These are phyloP conservation scores for Limnothrissa miodon DNA, from an alignment of 2,113 vertebrate genomes.

Conservation along the genomic window DNA sequence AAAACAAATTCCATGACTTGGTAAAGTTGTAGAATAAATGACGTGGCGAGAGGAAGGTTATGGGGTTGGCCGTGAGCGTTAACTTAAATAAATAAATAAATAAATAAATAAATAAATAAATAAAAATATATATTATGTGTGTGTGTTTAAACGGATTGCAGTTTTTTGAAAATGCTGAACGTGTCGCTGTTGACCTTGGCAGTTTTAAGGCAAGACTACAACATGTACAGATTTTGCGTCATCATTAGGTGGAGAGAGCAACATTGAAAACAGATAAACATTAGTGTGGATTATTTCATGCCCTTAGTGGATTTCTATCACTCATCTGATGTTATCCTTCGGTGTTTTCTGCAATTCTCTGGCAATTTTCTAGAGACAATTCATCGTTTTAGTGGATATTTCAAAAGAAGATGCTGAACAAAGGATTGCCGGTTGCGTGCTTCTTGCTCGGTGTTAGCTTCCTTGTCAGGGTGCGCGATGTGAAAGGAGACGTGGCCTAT, in stretches of 20 bases:
- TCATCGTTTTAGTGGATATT: neutral
- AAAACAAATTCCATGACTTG: no score
- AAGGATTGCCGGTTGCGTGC: constrained; percentile 46
- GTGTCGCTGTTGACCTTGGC: neutral
- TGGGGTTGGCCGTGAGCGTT: no score
- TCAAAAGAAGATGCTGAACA: neutral
- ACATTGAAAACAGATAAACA: neutral
- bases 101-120: no score
- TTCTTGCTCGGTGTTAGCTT: constrained; percentile 23
- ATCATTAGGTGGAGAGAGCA: no score
- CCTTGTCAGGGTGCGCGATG: constrained; percentile 20
- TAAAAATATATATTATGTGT: no score
- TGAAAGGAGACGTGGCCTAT: constrained; percentile 58
- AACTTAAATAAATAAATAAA: no score
- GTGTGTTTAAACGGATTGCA: no score
- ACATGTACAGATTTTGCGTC: neutral
- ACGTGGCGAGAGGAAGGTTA: no score
- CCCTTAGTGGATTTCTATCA: neutral
- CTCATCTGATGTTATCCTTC: neutral
- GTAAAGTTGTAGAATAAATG: no score
- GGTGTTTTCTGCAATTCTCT: neutral
- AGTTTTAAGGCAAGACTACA: neutral
- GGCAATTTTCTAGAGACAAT: neutral
- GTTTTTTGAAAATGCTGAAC: neutral
- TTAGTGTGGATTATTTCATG: neutral